Evolutionary conservation across 2,888 invertebrate species (phyloP).

Genomic region (Mythimna albipuncta): DNA sequence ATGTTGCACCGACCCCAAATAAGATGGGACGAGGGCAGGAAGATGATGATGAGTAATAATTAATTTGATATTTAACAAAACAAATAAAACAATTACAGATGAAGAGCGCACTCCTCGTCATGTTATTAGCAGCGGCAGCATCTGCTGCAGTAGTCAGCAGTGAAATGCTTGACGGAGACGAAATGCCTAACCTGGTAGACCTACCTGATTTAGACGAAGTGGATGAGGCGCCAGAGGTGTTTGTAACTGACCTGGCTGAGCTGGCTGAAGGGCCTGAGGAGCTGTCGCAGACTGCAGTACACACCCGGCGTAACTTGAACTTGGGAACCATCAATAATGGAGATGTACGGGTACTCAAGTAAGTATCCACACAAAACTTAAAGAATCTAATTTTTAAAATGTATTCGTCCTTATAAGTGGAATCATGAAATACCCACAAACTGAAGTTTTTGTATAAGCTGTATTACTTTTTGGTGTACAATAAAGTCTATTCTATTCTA

Average conservation of each 20-base stretch:
- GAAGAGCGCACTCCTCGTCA: constrained; percentile 19
- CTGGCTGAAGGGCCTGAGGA: neutral
- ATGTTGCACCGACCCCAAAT: too few relatives aligned
- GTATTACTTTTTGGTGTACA: too few relatives aligned
- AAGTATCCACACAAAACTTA: neutral
- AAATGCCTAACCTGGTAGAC: too few relatives aligned
- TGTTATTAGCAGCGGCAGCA: constrained; percentile 23
- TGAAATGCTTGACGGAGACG: too few relatives aligned
- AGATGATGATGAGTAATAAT: too few relatives aligned
- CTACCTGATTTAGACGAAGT: neutral
- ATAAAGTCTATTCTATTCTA: too few relatives aligned
- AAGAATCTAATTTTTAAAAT: neutral
- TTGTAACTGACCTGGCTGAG: constrained; percentile 3
- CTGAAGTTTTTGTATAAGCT: too few relatives aligned
- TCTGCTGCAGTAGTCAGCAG: too few relatives aligned
- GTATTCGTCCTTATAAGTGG: neutral
- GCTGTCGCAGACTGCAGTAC: neutral
- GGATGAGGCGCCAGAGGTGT: neutral
- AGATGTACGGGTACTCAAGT: neutral
- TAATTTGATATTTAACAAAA: too few relatives aligned
- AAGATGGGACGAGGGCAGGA: too few relatives aligned
- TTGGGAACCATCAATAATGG: neutral
- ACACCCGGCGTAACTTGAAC: constrained; percentile 17
- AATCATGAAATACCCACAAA: neutral
- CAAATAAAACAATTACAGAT: constrained; percentile 15